Base-by-base conservation (phyloP, 1,140 invertebrate species). In the Heliconius melpomene region DNA sequence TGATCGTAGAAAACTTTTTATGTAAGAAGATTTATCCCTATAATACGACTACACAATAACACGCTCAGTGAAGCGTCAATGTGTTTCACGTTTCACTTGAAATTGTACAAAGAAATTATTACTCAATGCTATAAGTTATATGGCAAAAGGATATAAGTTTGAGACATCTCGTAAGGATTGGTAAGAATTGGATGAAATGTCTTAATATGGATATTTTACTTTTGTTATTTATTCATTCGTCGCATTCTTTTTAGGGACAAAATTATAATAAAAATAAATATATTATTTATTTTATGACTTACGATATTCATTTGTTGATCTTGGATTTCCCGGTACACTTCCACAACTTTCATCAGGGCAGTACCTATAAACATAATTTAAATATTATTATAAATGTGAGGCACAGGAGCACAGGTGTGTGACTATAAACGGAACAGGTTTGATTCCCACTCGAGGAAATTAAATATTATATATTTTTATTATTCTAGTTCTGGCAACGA, bases 261-360 rank as follows among this genome's bases (percentile, higher is more conserved):
- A 29, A 16, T 18, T 66, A 1, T 9, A 16, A 29, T 29, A 66
- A 66, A 16, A 29, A n/a, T n/a, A 13, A 66, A 13, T 26, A 52
- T 26, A 16, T 66, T 66, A 66, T 66, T 66, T 66, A 77, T 72
- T 54, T 2, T 73, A 50, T 72, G 26, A 97, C 97, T 98, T 95
- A 98, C 98, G 93, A 98, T 98, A 92, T 98, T 98, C 96, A 98
- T 97, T 92, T 98, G 98, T 92, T 98, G 98, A 50, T 98, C 97
- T 94, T 98, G 98, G 80, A 98, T 98, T 93, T 98, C 97, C 90
- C 98, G 97, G 93, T 98, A 98, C 18, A 98, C 98, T 90, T 98
- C 98, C 20, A 98, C 97, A 81, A 98, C 97, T 94, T 98, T 98
- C 97, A 98, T 97, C 75, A 98, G 95, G 72, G 97, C 97, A 60